Evolutionary conservation across 2,113 vertebrate species (phyloP), one percentile per base, ranked within the genome.

Genomic region (Orthonyx spaldingii): DNA sequence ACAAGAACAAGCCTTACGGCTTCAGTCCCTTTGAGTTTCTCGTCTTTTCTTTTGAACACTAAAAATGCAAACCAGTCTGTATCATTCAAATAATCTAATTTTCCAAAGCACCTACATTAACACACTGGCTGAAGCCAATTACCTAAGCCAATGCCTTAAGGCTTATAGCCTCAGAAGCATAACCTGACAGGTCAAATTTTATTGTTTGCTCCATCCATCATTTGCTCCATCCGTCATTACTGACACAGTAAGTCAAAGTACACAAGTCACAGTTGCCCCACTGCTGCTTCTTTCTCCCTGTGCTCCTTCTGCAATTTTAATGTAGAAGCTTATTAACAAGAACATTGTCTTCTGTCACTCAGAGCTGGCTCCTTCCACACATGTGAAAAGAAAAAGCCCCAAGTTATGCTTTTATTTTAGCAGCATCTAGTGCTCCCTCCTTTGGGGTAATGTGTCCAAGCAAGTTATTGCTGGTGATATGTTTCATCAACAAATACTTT

Each of bases 211-310:
- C 93, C 94, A 96, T 95, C 79, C 89, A 95, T 95, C 93, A n/a
- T 94, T 87, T 75, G 59, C 32, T 87, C 93, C 94, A 96, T 95
- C 79, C 89, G 95, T 95, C 93, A 88, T 47, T 84, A 72, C 70
- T 90, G 96, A 94, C 93, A 95, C 72, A 68, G 65, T 91, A 94
- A 97, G 75, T 95, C 95, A 74, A 89, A 96, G 84, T 68, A 96
- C 63, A 95, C 63, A 84, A 78, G 68, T 55, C 70, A 95, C 41
- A 80, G 60, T 53, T 16, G 28, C 46, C 65, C 64, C 59, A 35
- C 42, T 80, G 50, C 61, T 84, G 16, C 66, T 65, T 72, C 65
- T 16, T 65, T 50, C 74, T 96, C 52, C 65, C 56, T 55, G 20
- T 41, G 57, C 55, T 87, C 22, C 77, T 69, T n/a, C 84, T 94